Evolutionary conservation across 2,888 invertebrate species (phyloP).

Genomic region (Apoda limacodes): DNA sequence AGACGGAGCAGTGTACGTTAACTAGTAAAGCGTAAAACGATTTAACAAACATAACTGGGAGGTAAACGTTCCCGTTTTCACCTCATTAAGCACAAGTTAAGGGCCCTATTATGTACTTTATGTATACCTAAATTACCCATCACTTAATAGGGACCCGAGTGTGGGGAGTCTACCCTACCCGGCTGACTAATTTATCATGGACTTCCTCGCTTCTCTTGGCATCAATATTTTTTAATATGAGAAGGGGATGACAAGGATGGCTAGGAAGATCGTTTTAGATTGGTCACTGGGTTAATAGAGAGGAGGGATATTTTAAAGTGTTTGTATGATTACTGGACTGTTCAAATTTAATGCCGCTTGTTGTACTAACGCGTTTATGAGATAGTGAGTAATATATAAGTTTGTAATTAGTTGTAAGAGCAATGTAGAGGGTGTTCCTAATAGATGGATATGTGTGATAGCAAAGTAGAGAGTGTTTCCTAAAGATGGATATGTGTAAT

Average conservation of each 20-base stretch:
- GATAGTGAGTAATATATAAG: too few species aligned
- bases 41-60: slow-evolving; percentile 29
- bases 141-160: slow-evolving; percentile 60
- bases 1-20: too few species aligned
- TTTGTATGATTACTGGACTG: slow-evolving; percentile 59
- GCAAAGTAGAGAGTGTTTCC: too few species aligned
- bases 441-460: too few species aligned
- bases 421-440: too few species aligned
- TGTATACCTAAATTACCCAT: slow-evolving; percentile 69
- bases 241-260: slow-evolving; percentile 19
- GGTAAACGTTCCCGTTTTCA: slow-evolving; percentile 60
- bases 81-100: slow-evolving; percentile 64
- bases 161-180: slow-evolving; percentile 47
- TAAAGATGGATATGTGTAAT: too few species aligned
- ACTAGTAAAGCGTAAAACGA: too few species aligned
- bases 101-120: slow-evolving; percentile 69
- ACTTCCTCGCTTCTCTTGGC: too few species aligned
- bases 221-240: too few species aligned
- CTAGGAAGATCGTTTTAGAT: slow-evolving; percentile 29
- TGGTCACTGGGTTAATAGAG: too few species aligned
- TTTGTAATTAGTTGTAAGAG: too few species aligned
- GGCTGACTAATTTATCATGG: slow-evolving; percentile 34
- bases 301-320: slow-evolving; percentile 61
- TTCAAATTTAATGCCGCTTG: slow-evolving; percentile 59
- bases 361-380: too few species aligned